Conservation (phyloP, 1,140 invertebrate species). For the Dendrolimus kikuchii region DNA sequence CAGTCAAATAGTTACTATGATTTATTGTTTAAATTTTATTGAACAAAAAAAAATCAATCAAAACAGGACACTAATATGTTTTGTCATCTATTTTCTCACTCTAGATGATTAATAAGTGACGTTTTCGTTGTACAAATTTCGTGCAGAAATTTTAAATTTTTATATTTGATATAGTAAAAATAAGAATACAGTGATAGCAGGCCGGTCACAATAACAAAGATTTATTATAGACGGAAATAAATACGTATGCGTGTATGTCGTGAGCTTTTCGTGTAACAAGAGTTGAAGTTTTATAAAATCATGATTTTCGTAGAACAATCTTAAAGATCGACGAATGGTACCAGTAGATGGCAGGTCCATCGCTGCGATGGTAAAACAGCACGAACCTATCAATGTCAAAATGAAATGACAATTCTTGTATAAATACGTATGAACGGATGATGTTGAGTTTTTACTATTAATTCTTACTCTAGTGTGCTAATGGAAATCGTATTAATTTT, state of each 20-base stretch:
- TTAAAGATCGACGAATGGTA: conserved; percentile 13
- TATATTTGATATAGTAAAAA: too few relatives aligned
- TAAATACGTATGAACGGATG: conserved; percentile 29
- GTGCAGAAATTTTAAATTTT: too few relatives aligned
- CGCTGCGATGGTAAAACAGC: conserved; percentile 13
- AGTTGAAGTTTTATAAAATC: conserved; percentile 37
- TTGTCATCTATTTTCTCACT: too few relatives aligned
- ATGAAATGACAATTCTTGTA: conserved; percentile 51
- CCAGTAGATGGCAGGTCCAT: conserved; percentile 47
- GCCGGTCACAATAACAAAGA: conserved; percentile 43
- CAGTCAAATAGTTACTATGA: too few relatives aligned
- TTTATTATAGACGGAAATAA: conserved; percentile 24
- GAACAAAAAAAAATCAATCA: too few relatives aligned
- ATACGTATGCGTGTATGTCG: conserved; percentile 25
- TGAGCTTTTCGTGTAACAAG: conserved; percentile 33
- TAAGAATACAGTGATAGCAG: too few relatives aligned
- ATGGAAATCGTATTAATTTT: conserved; percentile 65
- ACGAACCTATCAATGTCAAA: conserved; percentile 10
- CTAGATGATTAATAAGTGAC: too few relatives aligned
- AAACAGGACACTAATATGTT: too few relatives aligned
- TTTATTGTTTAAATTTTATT: too few relatives aligned
- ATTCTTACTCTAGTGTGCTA: conserved; percentile 67
- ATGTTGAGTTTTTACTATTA: conserved; percentile 45
- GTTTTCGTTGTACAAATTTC: too few relatives aligned
- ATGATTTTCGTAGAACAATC: conserved; percentile 3